These are phyloP conservation scores for Muscicapa comitata DNA, from an alignment of 2,797 vertebrate genomes.

Conservation along the genomic window DNA sequence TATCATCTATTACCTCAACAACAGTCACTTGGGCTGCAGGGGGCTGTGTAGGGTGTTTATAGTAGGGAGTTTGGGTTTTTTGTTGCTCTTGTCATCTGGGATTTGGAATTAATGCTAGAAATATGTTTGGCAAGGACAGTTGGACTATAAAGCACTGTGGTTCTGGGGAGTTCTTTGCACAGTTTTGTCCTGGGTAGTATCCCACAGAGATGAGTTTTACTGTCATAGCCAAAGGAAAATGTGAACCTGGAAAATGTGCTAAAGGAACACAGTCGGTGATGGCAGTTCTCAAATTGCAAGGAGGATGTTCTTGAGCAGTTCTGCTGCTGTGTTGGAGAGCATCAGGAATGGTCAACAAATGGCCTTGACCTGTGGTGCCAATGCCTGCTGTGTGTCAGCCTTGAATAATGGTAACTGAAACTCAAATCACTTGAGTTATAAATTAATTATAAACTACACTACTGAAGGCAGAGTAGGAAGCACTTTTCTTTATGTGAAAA, in stretches of 20 bases:
- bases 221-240: background rate
- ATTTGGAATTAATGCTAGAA: background rate
- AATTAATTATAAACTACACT: background rate
- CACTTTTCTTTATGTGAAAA: background rate
- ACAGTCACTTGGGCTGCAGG: background rate
- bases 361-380: background rate
- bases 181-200: background rate
- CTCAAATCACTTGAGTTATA: background rate
- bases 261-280: background rate
- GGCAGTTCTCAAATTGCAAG: background rate
- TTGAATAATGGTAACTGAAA: background rate
- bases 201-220: background rate
- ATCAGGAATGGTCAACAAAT: background rate
- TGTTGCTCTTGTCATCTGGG: background rate
- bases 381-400: background rate
- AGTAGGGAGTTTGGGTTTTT: background rate
- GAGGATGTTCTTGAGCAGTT: background rate
- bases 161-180: background rate
- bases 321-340: background rate
- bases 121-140: fast-evolving
- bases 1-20: background rate
- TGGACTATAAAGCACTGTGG: background rate
- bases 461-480: background rate
- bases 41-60: background rate
- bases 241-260: background rate